Percentiles rank a stretch among this genome's conserved stretches.
Conservation (phyloP, 1,140 invertebrate species). For the Metopolophium dirhodum region DNA sequence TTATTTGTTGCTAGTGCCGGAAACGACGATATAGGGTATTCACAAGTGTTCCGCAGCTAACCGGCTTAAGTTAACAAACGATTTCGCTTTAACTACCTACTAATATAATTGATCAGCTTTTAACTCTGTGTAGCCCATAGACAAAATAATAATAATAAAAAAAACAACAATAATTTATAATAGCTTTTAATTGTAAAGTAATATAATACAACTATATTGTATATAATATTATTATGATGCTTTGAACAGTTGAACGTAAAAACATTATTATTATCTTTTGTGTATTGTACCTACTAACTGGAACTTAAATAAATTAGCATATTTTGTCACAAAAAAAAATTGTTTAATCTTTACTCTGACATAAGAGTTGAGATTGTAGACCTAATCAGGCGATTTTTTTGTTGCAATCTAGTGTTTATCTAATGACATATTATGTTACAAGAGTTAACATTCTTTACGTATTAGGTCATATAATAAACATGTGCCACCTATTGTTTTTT, state of each 20-base stretch:
- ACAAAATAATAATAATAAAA: not conserved
- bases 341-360: not conserved
- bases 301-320: not conserved
- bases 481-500: not conserved
- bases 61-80: not conserved
- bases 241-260: not conserved
- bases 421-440: slow-evolving; percentile 21
- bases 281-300: not conserved
- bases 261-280: not conserved
- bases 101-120: not conserved
- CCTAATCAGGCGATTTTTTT: not conserved
- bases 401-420: slow-evolving; percentile 22
- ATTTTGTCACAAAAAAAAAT: not conserved
- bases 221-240: too few species aligned
- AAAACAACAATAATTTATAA: not conserved
- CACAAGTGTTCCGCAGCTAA: not conserved
- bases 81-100: not conserved
- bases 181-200: not conserved
- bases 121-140: not conserved
- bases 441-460: slow-evolving; percentile 1
- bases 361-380: not conserved
- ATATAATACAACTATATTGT: not conserved
- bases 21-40: not conserved
- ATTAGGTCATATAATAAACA: slow-evolving; percentile 24
- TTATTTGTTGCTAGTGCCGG: not conserved